These are phyloP conservation scores for Typhlichthys subterraneus DNA, from an alignment of 2,797 vertebrate genomes.

Conservation along the genomic window DNA sequence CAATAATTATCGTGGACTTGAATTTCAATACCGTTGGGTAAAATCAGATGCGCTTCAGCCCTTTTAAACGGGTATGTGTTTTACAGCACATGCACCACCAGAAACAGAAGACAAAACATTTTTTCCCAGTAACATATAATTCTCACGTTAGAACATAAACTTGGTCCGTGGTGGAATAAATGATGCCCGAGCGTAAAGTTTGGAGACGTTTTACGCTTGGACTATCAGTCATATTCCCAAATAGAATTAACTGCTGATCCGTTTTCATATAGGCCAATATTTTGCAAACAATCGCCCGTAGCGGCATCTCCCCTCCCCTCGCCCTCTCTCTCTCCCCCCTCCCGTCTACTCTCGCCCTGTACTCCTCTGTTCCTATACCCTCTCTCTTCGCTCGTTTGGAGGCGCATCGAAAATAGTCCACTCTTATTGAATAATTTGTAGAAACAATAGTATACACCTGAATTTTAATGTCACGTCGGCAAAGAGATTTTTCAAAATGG, in stretches of 20 bases:
- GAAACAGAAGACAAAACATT: background rate
- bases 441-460: conserved; percentile 49
- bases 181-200: conserved; percentile 53
- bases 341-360: conserved; percentile 10
- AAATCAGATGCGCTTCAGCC: conserved; percentile 15
- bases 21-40: conserved; percentile 33
- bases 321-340: conserved; percentile 35
- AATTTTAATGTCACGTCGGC: conserved; percentile 84
- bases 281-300: conserved; percentile 75
- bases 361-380: conserved; percentile 65
- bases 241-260: conserved; percentile 44
- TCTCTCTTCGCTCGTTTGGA: conserved; percentile 71
- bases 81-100: background rate
- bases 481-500: conserved; percentile 78
- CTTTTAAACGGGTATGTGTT: rapidly evolving
- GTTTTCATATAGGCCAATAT: conserved; percentile 66
- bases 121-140: background rate
- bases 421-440: conserved; percentile 58
- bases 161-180: background rate
- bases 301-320: conserved; percentile 75
- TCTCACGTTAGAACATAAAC: background rate
- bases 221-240: conserved; percentile 8
- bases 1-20: conserved; percentile 46
- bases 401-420: conserved; percentile 69
- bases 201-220: conserved; percentile 49